These are phyloP conservation scores for Orchesellides sinensis DNA, from an alignment of 2,888 invertebrate species.

Conservation along the genomic window DNA sequence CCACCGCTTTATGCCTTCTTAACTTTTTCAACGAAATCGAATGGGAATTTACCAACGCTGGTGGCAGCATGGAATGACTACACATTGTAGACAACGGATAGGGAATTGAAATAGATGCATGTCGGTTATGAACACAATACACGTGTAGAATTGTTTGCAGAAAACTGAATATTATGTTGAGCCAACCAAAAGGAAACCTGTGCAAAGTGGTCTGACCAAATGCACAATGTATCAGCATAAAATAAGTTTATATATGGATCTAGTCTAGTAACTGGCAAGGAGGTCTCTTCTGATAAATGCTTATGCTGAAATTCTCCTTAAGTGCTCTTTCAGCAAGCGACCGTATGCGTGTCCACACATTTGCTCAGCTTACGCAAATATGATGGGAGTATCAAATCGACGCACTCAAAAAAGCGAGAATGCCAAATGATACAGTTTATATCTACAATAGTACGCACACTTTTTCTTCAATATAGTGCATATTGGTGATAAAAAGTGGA, in stretches of 20 bases:
- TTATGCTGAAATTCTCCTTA: constrained; percentile 40
- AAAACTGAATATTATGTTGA: constrained; percentile 4
- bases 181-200: constrained; percentile 4
- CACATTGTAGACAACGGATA: too few species aligned
- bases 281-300: neutral
- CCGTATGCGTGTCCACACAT: constrained; percentile 39
- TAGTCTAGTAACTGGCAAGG: constrained; percentile 3
- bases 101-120: constrained; percentile 9
- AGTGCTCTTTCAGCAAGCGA: constrained; percentile 31
- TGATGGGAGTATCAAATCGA: constrained; percentile 2
- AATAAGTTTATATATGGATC: constrained; percentile 55
- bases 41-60: constrained; percentile 31
- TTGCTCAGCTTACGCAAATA: constrained; percentile 37
- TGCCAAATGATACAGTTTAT: too few species aligned
- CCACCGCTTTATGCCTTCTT: constrained; percentile 33
- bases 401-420: neutral
- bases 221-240: constrained; percentile 34
- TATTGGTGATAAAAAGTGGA: neutral
- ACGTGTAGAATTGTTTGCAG: neutral
- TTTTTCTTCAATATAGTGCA: neutral
- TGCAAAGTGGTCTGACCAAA: constrained; percentile 21
- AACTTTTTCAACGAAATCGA: constrained; percentile 42
- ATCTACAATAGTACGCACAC: too few species aligned
- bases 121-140: neutral
- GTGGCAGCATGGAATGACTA: neutral